Conservation (phyloP, 2,888 invertebrate species). For the Germaria angustata region DNA sequence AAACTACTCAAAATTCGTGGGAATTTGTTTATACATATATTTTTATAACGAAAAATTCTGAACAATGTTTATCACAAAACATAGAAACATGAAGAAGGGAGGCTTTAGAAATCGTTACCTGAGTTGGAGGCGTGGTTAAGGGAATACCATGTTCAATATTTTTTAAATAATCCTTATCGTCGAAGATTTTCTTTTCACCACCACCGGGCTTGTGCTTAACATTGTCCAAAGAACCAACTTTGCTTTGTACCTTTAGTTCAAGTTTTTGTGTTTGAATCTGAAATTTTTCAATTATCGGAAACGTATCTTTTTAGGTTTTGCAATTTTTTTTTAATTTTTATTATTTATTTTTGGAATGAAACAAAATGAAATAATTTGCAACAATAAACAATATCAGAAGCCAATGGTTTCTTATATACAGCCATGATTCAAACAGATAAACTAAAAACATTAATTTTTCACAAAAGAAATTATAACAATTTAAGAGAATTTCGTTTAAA, state of each 20-base stretch:
- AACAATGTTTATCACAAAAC: conserved; percentile 6
- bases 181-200: conserved; percentile 95
- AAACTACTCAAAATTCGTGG: conserved; percentile 36
- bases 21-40: background rate
- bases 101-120: conserved; percentile 80
- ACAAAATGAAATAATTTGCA: conserved; percentile 7
- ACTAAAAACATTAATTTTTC: background rate
- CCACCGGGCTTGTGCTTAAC: conserved; percentile 93
- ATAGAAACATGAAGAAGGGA: background rate
- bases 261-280: conserved; percentile 94
- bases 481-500: conserved; percentile 18
- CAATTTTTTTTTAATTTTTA: background rate
- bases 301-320: background rate
- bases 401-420: conserved; percentile 11
- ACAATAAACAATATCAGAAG: background rate
- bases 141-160: conserved; percentile 84
- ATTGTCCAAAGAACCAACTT: conserved; percentile 94
- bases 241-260: conserved; percentile 95
- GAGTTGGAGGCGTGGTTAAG: conserved; percentile 82
- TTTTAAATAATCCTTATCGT: conserved; percentile 94
- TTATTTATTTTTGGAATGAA: background rate
- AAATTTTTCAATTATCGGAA: conserved; percentile 71
- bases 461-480: conserved; percentile 8
- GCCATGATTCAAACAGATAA: background rate
- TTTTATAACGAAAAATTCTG: conserved; percentile 6